These are phyloP conservation scores for Montipora sp. DNA, from an alignment of 64 coral and sea anemone species.

Conservation along the genomic window DNA sequence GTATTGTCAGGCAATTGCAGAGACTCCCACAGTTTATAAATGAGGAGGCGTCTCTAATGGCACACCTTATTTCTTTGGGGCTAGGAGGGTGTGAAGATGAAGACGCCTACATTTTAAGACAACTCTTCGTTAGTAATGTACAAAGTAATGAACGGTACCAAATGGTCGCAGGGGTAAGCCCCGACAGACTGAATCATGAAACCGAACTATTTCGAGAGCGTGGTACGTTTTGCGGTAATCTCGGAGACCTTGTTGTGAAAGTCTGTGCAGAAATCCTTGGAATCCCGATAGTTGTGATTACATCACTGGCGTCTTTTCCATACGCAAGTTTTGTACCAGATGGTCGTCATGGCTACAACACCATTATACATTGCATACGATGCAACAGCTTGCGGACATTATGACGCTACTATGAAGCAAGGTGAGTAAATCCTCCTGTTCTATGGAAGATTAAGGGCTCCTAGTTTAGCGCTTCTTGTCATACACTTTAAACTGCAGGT, in stretches of 20 bases:
- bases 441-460: too few species aligned
- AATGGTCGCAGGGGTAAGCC: not conserved
- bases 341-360: not conserved
- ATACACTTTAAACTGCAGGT: too few species aligned
- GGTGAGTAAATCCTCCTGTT: not conserved
- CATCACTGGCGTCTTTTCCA: constrained; percentile 8
- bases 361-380: not conserved
- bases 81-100: not conserved
- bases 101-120: not conserved
- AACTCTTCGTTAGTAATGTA: constrained; percentile 9
- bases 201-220: constrained; percentile 20
- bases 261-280: constrained; percentile 31
- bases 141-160: constrained; percentile 50
- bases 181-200: constrained; percentile 1
- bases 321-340: not conserved
- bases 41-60: too few species aligned
- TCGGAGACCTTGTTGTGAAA: constrained; percentile 24
- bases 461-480: too few species aligned
- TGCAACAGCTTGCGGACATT: not conserved
- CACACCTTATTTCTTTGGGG: not conserved
- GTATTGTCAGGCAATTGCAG: not conserved
- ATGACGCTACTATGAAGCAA: not conserved
- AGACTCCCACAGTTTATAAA: not conserved
- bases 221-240: constrained; percentile 31
- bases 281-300: not conserved